phyloP scores from a whole-genome alignment of 2,888 invertebrate species.

The Plagodis dolabraria region DNA sequence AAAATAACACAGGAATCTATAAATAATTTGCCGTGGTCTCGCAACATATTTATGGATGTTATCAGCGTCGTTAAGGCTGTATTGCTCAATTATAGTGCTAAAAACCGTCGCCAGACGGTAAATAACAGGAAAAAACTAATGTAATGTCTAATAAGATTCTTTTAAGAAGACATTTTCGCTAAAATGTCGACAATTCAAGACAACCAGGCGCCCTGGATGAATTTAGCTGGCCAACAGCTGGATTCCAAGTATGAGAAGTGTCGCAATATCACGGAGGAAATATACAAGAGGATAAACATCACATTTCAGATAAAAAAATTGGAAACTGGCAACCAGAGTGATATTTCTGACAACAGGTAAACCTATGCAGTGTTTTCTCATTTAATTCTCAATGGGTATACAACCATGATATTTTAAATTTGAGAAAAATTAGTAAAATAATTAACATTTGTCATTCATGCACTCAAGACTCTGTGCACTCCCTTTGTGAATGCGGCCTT shows the following conservation, averaged over 20 bases:
- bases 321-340: conserved; percentile 63
- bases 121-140: conserved; percentile 43
- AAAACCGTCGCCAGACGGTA: conserved; percentile 45
- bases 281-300: conserved; percentile 79
- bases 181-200: conserved; percentile 71
- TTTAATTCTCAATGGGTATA: background rate
- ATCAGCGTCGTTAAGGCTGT: conserved; percentile 52
- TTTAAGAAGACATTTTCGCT: conserved; percentile 37
- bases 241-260: conserved; percentile 77
- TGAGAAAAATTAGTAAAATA: background rate
- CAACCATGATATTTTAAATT: background rate
- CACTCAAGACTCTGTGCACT: no score
- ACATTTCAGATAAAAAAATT: conserved; percentile 79
- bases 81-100: conserved; percentile 52
- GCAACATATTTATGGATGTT: conserved; percentile 47
- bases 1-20: background rate
- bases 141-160: conserved; percentile 59
- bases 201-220: conserved; percentile 59
- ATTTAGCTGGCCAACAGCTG: conserved; percentile 51
- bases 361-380: background rate
- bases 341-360: conserved; percentile 71
- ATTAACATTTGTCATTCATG: no score
- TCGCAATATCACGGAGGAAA: conserved; percentile 77
- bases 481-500: no score
- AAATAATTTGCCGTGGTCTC: conserved; percentile 27